These are phyloP conservation scores for Lemur catta DNA, from an alignment of 2,797 vertebrate species.

Conservation along the genomic window DNA sequence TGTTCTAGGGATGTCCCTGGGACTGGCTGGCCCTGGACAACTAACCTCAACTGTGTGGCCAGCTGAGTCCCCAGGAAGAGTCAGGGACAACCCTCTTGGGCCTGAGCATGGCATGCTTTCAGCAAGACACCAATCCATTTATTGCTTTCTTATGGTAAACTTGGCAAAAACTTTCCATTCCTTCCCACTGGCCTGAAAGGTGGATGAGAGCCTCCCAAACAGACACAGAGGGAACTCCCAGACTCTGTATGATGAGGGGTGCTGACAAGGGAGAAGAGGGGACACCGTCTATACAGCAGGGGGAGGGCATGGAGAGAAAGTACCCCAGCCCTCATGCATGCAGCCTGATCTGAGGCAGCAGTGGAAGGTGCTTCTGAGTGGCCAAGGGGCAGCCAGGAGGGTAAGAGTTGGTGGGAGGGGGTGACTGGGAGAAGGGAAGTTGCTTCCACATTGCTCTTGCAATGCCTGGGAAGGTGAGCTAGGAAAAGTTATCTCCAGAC, in stretches of 20 bases:
- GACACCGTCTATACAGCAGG: not conserved
- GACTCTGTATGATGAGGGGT: not conserved
- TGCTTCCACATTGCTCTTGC: not conserved
- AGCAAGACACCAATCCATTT: not conserved
- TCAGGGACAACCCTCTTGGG: not conserved
- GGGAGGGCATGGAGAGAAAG: not conserved
- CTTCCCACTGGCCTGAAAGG: not conserved
- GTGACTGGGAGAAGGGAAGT: not conserved
- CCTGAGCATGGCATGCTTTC: not conserved
- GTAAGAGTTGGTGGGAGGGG: not conserved
- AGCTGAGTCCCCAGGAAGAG: not conserved
- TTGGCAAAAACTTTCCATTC: slow-evolving; percentile 45
- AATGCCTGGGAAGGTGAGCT: not conserved
- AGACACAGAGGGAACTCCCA: not conserved
- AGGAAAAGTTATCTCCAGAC: slow-evolving; percentile 70
- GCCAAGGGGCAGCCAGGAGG: not conserved
- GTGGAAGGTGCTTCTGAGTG: not conserved
- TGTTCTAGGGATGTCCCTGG: not conserved
- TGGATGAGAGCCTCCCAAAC: slow-evolving; percentile 4
- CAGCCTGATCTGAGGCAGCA: not conserved
- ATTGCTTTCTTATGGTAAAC: slow-evolving; percentile 44
- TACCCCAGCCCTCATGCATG: not conserved
- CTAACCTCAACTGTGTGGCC: not conserved
- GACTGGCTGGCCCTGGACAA: not conserved
- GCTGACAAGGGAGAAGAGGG: not conserved